A percentile compares a stretch with the other conserved stretches of the same genome.
These are phyloP conservation scores for Hirudinaria manillensis DNA, from an alignment of 2,888 invertebrate species.

Conservation along the genomic window DNA sequence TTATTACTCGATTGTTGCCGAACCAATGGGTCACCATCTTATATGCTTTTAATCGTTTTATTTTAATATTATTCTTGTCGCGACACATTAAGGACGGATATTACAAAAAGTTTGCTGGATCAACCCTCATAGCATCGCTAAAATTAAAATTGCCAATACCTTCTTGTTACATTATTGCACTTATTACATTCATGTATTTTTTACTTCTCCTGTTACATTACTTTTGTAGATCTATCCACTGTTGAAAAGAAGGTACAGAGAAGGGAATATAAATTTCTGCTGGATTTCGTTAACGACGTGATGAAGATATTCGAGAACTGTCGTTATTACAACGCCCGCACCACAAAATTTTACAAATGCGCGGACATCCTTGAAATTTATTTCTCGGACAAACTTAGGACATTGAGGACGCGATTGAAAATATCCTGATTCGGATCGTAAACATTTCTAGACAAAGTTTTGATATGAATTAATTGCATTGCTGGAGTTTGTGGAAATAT, in stretches of 20 bases:
- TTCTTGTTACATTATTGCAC: neutral
- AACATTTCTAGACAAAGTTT: too few relatives aligned
- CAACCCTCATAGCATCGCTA: too few relatives aligned
- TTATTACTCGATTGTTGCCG: constrained; percentile 70
- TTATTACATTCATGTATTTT: too few relatives aligned
- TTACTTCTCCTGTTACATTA: neutral
- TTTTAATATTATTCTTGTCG: neutral
- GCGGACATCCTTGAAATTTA: constrained; percentile 89
- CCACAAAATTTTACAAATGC: constrained; percentile 90
- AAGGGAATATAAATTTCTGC: constrained; percentile 74
- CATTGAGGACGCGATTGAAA: constrained; percentile 33
- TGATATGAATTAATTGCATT: too few relatives aligned
- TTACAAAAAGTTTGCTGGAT: too few relatives aligned
- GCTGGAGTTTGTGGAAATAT: too few relatives aligned
- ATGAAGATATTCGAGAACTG: constrained; percentile 98
- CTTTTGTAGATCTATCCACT: constrained; percentile 77
- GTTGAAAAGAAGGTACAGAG: constrained; percentile 74
- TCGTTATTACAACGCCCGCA: constrained; percentile 90
- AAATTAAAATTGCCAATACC: neutral
- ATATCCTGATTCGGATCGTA: constrained; percentile 5
- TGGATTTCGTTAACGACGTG: constrained; percentile 94
- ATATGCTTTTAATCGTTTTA: neutral
- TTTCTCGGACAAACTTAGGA: constrained; percentile 60
- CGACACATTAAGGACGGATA: too few relatives aligned
- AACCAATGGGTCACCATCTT: constrained; percentile 55